Conservation (phyloP, 2,888 invertebrate genomes). For the Hypomecis atomaria region DNA sequence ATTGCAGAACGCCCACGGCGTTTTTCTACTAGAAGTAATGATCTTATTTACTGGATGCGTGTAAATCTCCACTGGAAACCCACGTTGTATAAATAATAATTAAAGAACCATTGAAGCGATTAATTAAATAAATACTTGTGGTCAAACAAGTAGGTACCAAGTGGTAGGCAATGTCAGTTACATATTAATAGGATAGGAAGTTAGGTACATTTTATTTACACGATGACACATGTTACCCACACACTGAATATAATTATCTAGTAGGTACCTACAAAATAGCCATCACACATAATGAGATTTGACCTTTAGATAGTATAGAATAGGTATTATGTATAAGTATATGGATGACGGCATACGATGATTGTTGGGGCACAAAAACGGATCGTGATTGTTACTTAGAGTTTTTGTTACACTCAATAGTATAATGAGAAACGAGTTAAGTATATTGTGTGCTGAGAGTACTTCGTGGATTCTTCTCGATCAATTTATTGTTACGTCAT, state of each 20-base stretch:
- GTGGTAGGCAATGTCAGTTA: too few relatives aligned
- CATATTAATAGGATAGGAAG: too few relatives aligned
- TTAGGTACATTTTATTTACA: too few relatives aligned
- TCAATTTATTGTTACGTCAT: constrained; percentile 9
- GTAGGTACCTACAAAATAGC: constrained; percentile 28
- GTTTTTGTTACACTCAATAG: constrained; percentile 41
- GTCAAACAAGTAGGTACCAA: too few relatives aligned
- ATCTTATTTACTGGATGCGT: too few relatives aligned
- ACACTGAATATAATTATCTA: constrained; percentile 17
- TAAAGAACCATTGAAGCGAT: too few relatives aligned
- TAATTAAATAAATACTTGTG: too few relatives aligned
- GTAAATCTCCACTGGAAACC: too few relatives aligned
- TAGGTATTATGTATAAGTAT: constrained; percentile 29
- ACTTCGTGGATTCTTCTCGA: not conserved
- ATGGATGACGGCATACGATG: constrained; percentile 47
- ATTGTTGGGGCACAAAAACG: constrained; percentile 46
- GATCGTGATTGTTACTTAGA: constrained; percentile 37
- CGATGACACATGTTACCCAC: constrained; percentile 6
- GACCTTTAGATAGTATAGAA: constrained; percentile 34
- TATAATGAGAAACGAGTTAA: constrained; percentile 47
- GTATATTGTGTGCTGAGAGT: constrained; percentile 25
- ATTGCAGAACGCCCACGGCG: too few relatives aligned
- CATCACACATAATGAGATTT: constrained; percentile 36
- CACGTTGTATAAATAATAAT: too few relatives aligned
- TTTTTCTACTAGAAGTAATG: too few relatives aligned